Percentiles rank a stretch among this genome's conserved stretches.
Evolutionary conservation across 2,888 invertebrate species (phyloP).

Genomic region (Hoplodrina ambigua): DNA sequence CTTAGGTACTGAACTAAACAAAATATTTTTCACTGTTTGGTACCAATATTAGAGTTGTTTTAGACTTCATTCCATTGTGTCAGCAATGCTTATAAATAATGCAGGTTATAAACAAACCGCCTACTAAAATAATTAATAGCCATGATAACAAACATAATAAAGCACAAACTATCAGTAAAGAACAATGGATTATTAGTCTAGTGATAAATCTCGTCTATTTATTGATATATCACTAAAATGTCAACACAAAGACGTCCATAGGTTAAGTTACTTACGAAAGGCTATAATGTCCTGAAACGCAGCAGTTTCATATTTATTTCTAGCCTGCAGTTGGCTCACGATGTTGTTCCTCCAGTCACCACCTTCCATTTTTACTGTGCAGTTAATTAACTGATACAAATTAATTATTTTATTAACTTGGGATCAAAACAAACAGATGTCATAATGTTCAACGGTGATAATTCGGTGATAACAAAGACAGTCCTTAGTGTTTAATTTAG

Average conservation of each 20-base stretch:
- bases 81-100: constrained; percentile 30
- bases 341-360: constrained; percentile 93
- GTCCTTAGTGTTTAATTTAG: constrained; percentile 4
- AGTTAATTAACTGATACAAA: constrained; percentile 66
- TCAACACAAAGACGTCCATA: constrained; percentile 72
- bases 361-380: constrained; percentile 82
- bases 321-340: constrained; percentile 92
- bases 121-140: constrained; percentile 39
- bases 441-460: constrained; percentile 69
- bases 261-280: constrained; percentile 93
- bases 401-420: constrained; percentile 67
- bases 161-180: constrained; percentile 44
- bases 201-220: constrained; percentile 62
- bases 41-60: constrained; percentile 7
- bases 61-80: constrained; percentile 16
- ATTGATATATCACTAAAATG: constrained; percentile 53
- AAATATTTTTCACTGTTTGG: neutral
- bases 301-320: constrained; percentile 94
- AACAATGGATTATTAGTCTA: constrained; percentile 66
- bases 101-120: constrained; percentile 55
- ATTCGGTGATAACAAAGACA: constrained; percentile 25
- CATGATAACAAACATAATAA: constrained; percentile 52
- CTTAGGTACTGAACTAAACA: neutral
- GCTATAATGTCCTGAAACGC: constrained; percentile 95
- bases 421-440: constrained; percentile 86